phyloP scores from a whole-genome alignment of 2,113 vertebrate species.

The Takifugu flavidus region DNA sequence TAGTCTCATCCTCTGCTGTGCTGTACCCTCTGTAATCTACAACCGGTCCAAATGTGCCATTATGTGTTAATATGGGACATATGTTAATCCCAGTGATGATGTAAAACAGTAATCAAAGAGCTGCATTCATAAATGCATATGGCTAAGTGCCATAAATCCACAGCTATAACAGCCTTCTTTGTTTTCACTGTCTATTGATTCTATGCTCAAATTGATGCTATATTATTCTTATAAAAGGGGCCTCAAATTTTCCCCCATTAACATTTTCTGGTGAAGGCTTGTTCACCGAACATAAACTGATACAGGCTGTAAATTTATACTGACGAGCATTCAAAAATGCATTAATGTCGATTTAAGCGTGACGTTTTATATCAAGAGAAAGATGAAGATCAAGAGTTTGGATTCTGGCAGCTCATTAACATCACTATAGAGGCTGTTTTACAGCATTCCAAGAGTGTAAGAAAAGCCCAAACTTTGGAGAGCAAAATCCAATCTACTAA shows the following conservation, averaged over 20 bases:
- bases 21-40: too few relatives aligned
- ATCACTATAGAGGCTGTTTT: constrained; percentile 29
- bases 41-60: too few relatives aligned
- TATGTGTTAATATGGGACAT: too few relatives aligned
- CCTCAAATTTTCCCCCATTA: neutral
- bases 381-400: constrained; percentile 1
- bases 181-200: constrained; percentile 11
- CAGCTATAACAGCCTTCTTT: constrained; percentile 11
- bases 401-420: constrained; percentile 44
- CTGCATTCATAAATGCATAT: constrained; percentile 40
- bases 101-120: constrained; percentile 52
- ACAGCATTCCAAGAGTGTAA: constrained; percentile 2
- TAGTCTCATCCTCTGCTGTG: too few relatives aligned
- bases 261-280: neutral
- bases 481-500: too few relatives aligned
- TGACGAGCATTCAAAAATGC: constrained; percentile 32
- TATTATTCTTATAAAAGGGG: constrained; percentile 11
- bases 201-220: neutral
- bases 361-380: constrained; percentile 21
- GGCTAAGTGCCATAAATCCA: constrained; percentile 14
- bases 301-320: constrained; percentile 25
- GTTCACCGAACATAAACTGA: constrained; percentile 19
- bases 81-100: constrained; percentile 10
- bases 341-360: constrained; percentile 17
- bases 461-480: neutral